Evolutionary conservation across 2,797 vertebrate species (phyloP).

Genomic region (Gila robusta): DNA sequence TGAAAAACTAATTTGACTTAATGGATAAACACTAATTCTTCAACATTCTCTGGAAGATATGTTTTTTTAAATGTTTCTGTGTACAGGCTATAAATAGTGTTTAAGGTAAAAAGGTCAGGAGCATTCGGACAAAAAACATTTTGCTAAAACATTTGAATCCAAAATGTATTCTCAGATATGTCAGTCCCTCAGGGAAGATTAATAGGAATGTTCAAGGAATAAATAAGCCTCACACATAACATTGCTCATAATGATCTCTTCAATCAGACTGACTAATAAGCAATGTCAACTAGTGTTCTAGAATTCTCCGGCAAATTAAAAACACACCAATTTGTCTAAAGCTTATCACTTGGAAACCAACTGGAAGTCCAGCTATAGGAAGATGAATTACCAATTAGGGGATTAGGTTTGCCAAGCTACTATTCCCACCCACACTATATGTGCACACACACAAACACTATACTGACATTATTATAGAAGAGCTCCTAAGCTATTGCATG

Average conservation of each 20-base stretch:
- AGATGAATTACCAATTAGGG: conserved; percentile 1
- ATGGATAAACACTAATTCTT: not conserved
- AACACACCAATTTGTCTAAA: conserved; percentile 12
- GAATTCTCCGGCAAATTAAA: conserved; percentile 14
- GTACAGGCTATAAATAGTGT: conserved; percentile 5
- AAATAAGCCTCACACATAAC: not conserved
- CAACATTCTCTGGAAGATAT: not conserved
- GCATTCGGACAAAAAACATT: not conserved
- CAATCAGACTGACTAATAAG: conserved; percentile 9
- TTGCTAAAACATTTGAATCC: not conserved
- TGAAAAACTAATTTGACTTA: not conserved
- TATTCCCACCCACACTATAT: conserved; percentile 31
- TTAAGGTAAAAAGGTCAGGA: not conserved
- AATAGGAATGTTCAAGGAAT: not conserved
- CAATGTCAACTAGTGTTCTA: not conserved
- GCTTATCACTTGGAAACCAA: conserved; percentile 21
- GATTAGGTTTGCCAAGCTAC: conserved; percentile 25
- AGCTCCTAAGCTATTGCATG: conserved; percentile 59
- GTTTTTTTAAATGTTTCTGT: not conserved
- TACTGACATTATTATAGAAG: conserved; percentile 62
- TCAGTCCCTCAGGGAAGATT: not conserved
- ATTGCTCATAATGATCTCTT: not conserved
- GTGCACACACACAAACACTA: conserved; percentile 41
- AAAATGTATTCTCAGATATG: not conserved
- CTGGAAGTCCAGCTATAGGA: not conserved